Evolutionary conservation across 2,888 invertebrate species (phyloP).

Genomic region (Ferdinandea cuprea): DNA sequence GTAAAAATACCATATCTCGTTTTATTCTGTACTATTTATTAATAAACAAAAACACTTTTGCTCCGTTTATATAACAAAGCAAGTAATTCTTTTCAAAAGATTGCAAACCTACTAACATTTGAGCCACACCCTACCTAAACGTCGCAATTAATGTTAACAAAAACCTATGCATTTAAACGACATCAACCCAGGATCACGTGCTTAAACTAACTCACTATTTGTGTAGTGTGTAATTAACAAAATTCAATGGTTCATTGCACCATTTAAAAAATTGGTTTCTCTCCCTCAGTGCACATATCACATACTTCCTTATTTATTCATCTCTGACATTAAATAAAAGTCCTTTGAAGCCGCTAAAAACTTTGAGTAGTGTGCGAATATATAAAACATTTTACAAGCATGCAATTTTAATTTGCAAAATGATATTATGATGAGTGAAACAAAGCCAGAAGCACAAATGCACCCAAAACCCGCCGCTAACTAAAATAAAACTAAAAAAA

Average conservation of each 20-base stretch:
- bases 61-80: too few relatives aligned
- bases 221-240: too few relatives aligned
- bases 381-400: slow-evolving; percentile 47
- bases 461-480: slow-evolving; percentile 12
- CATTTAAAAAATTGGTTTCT: slow-evolving; percentile 34
- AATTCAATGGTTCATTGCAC: slow-evolving; percentile 66
- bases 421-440: slow-evolving; percentile 40
- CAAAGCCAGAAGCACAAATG: slow-evolving; percentile 7
- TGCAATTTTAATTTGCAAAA: slow-evolving; percentile 67
- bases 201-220: too few relatives aligned
- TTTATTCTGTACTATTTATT: too few relatives aligned
- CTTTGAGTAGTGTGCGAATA: slow-evolving; percentile 7
- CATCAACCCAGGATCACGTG: too few relatives aligned
- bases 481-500: slow-evolving; percentile 54
- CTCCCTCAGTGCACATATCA: background rate
- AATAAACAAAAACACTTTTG: too few relatives aligned
- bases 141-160: too few relatives aligned
- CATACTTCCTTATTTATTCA: slow-evolving; percentile 28
- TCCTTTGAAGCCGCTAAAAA: slow-evolving; percentile 53
- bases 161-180: too few relatives aligned
- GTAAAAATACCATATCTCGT: too few relatives aligned
- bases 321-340: slow-evolving; percentile 51
- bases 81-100: too few relatives aligned
- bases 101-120: too few relatives aligned
- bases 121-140: too few relatives aligned